Evolutionary conservation across 2,888 invertebrate genomes (phyloP).

Genomic region (Rotaria sp.): DNA sequence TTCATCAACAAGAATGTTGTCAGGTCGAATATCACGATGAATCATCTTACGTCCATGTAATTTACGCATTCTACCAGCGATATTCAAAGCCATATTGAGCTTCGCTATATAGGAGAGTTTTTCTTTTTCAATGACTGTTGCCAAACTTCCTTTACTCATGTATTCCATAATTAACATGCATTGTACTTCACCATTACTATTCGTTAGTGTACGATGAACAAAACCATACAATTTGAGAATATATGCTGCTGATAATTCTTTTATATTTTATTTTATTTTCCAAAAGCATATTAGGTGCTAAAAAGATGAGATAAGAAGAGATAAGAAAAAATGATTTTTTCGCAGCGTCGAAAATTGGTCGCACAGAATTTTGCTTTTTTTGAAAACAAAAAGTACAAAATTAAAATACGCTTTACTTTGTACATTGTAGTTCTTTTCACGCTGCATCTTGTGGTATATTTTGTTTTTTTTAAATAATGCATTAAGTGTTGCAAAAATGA

Average conservation of each 20-base stretch:
- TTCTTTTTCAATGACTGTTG: neutral
- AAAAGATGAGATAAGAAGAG: too few species aligned
- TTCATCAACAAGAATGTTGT: neutral
- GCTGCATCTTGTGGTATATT: too few species aligned
- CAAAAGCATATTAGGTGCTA: too few species aligned
- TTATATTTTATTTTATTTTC: too few species aligned
- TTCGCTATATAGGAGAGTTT: neutral
- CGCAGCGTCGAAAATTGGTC: too few species aligned
- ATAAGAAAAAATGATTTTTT: too few species aligned
- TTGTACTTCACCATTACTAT: neutral
- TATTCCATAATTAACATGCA: neutral
- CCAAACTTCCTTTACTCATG: neutral
- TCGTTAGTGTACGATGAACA: neutral
- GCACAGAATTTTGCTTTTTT: too few species aligned
- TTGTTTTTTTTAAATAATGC: too few species aligned
- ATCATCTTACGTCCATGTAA: neutral
- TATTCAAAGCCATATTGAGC: constrained; percentile 1
- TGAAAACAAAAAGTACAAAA: too few species aligned
- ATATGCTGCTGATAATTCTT: neutral
- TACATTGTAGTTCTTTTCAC: too few species aligned
- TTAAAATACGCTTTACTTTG: too few species aligned
- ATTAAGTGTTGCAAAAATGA: too few species aligned
- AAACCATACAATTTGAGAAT: constrained; percentile 1
- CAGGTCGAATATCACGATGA: neutral
- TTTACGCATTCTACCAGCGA: neutral